Conservation (phyloP, 2,888 invertebrate genomes). For the Fabriciana adippe region DNA sequence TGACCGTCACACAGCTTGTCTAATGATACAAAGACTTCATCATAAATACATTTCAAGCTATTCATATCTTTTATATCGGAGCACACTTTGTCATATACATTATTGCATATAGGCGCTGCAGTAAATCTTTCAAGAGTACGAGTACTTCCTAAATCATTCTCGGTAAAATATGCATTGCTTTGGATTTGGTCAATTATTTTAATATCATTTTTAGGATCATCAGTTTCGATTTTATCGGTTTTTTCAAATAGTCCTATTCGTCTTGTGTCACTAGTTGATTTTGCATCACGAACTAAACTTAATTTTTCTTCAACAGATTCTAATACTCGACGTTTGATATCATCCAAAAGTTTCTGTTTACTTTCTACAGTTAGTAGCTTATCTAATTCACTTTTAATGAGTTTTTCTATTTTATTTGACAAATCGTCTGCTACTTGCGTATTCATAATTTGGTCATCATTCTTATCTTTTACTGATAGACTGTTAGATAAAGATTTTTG, state of each 20-base stretch:
- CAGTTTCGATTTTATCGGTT: neutral
- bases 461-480: neutral
- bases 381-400: slow-evolving; percentile 46
- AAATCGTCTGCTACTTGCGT: slow-evolving; percentile 42
- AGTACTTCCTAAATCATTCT: neutral
- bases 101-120: slow-evolving; percentile 16
- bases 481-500: neutral
- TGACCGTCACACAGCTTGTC: slow-evolving; percentile 60
- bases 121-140: slow-evolving; percentile 2
- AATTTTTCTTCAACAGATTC: slow-evolving; percentile 43
- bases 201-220: neutral
- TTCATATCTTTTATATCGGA: slow-evolving; percentile 51
- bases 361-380: slow-evolving; percentile 43
- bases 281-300: slow-evolving; percentile 7
- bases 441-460: slow-evolving; percentile 9
- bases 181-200: neutral
- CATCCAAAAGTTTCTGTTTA: slow-evolving; percentile 33
- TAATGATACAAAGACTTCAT: slow-evolving; percentile 47
- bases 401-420: slow-evolving; percentile 49
- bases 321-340: slow-evolving; percentile 43
- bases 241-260: neutral
- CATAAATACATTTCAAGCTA: slow-evolving; percentile 52
- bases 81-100: slow-evolving; percentile 47
- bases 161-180: neutral
- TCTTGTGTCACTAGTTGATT: slow-evolving; percentile 10